phyloP scores from a whole-genome alignment of 2,888 invertebrate genomes.

The Cecidostiba fungosa region DNA sequence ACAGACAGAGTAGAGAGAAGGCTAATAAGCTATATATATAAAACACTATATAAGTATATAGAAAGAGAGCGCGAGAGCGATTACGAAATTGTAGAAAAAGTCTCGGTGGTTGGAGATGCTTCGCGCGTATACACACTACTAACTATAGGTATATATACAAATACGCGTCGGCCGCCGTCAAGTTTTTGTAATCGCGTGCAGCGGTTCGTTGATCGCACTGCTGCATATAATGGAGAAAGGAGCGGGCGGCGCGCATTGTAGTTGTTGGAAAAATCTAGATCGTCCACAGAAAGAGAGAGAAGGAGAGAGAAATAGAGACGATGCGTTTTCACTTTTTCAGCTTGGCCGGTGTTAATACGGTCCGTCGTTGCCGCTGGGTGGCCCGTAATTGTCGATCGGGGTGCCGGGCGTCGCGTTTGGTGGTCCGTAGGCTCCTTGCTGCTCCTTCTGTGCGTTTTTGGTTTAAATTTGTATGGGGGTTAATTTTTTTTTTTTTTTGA shows the following conservation, averaged over 20 bases:
- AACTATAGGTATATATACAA: conserved; percentile 20
- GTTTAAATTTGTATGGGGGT: background rate
- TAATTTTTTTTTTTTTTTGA: no score
- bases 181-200: conserved; percentile 15
- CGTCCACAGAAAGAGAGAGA: conserved; percentile 6
- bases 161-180: background rate
- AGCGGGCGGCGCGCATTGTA: background rate
- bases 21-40: no score
- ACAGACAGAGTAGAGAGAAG: no score
- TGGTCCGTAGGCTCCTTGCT: conserved; percentile 76
- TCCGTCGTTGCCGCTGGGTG: conserved; percentile 75
- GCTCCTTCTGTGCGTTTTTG: conserved; percentile 72
- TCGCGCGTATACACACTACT: background rate
- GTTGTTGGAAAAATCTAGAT: conserved; percentile 48
- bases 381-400: conserved; percentile 81
- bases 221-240: conserved; percentile 10
- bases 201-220: conserved; percentile 11
- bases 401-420: conserved; percentile 75
- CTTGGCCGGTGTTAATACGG: conserved; percentile 50
- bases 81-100: no score
- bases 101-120: no score
- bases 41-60: no score
- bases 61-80: no score
- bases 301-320: background rate
- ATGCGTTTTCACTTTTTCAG: conserved; percentile 51